Evolutionary conservation across 2,888 invertebrate genomes (phyloP), one percentile per base, ranked within the genome.

Genomic region (Rhopalosiphum nymphaeae): DNA sequence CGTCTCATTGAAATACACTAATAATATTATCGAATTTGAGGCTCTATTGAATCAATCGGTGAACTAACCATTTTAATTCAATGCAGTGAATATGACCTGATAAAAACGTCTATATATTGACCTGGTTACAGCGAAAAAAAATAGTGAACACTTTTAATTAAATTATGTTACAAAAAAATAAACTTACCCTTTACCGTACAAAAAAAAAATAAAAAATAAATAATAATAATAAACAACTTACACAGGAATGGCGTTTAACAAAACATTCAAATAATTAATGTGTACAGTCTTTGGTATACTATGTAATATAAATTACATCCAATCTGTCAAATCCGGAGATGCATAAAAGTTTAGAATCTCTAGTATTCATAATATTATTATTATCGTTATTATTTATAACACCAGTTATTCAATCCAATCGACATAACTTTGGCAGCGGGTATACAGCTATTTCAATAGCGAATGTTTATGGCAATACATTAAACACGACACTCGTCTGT

Each of bases 391-490:
- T 78, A 57, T 29, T 42, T 57, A 56, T 36, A 89, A 42, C 25
- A 42, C 44, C 56, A 56, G 42, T 89, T 89, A 89, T 57, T 56
- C 56, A 57, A 89, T 56, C 42, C 56, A 42, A 89, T 44, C 29
- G 89, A 89, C 42, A 89, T 57, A 57, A 57, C 42, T 57, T 57
- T 56, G 89, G 42, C 89, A 42, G 29, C 5, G n/a, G 9, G 29
- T 44, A 56, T 57, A 57, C 42, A 4, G 29, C 42, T 57, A 89
- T 36, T 42, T 56, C 56, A 26, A 56, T 56, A 42, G 56, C 13
- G 13, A 25, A 49, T 57, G 16, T 90, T 90, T 46, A 46, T n/a
- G n/a, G 61, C 61, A 61, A 61, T 88, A 88, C 88, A 53, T 88
- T 78, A 78, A 78, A 85, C 85, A 25, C 53, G 25, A 88, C 36